Percentiles rank a stretch among this genome's conserved stretches.
phyloP scores from a whole-genome alignment of 2,888 invertebrate species.

The Seira musarum region DNA sequence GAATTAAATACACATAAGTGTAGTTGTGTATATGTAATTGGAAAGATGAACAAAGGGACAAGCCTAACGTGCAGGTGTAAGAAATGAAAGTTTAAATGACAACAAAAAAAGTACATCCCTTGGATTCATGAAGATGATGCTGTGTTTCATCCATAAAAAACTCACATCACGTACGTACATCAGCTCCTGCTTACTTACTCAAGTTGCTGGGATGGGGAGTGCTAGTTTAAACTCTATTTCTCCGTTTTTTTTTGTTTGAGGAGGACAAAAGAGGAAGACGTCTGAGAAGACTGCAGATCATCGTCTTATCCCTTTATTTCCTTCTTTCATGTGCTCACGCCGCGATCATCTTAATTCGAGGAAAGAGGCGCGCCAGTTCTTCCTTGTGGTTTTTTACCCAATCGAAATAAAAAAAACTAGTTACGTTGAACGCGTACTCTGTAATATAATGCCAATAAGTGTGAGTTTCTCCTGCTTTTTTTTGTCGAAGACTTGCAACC shows the following conservation, averaged over 20 bases:
- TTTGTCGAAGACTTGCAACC: background rate
- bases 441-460: background rate
- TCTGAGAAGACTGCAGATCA: background rate
- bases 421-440: background rate
- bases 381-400: background rate
- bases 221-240: background rate
- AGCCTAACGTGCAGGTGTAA: background rate
- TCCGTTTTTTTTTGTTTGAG: background rate
- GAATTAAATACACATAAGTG: too few species aligned
- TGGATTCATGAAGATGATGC: too few species aligned
- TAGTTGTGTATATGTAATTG: too few species aligned
- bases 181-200: background rate
- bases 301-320: background rate
- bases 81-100: background rate
- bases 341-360: background rate
- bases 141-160: background rate
- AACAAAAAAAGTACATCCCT: background rate
- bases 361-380: background rate
- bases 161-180: background rate
- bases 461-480: too few species aligned
- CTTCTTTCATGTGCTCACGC: background rate
- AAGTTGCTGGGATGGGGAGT: background rate
- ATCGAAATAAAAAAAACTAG: background rate
- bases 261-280: background rate
- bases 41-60: too few species aligned